Evolutionary conservation across 2,888 invertebrate genomes (phyloP).

Genomic region (Polia nebulosa): DNA sequence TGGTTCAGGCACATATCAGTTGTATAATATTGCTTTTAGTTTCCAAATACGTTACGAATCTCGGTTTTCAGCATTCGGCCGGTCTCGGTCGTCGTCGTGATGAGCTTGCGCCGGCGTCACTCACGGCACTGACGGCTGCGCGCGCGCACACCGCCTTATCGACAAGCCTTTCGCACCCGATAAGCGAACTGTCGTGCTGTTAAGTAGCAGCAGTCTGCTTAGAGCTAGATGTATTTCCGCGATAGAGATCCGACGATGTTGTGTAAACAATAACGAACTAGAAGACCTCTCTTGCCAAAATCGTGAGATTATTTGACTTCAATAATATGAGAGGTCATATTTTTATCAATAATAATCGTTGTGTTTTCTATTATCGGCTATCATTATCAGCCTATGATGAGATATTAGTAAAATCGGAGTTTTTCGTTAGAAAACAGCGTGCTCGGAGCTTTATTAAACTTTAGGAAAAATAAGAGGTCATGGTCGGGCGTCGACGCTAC

Average conservation of each 20-base stretch:
- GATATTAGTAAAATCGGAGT: slow-evolving; percentile 29
- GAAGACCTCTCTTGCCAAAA: slow-evolving; percentile 5
- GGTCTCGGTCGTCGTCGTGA: slow-evolving; percentile 46
- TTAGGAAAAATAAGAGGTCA: slow-evolving; percentile 76
- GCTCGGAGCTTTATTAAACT: slow-evolving; percentile 34
- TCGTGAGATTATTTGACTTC: slow-evolving; percentile 16
- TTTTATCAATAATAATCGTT: slow-evolving; percentile 47
- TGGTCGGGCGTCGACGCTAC: slow-evolving; percentile 72
- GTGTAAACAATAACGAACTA: slow-evolving; percentile 19
- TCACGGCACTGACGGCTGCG: slow-evolving; percentile 81
- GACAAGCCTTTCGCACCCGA: slow-evolving; percentile 82
- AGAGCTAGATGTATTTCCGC: slow-evolving; percentile 50
- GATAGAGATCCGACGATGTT: slow-evolving; percentile 12
- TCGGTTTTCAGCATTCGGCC: slow-evolving; percentile 60
- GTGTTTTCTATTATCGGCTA: slow-evolving; percentile 47
- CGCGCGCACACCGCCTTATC: slow-evolving; percentile 83
- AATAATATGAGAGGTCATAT: slow-evolving; percentile 17
- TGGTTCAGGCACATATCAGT: slow-evolving; percentile 79
- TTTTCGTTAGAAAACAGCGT: slow-evolving; percentile 18
- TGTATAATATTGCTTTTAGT: slow-evolving; percentile 79
- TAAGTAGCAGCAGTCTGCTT: slow-evolving; percentile 64
- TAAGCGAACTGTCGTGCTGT: slow-evolving; percentile 80
- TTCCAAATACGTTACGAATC: slow-evolving; percentile 71
- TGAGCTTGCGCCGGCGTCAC: slow-evolving; percentile 79
- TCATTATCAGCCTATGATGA: slow-evolving; percentile 42